A percentile compares a stretch with the other conserved stretches of the same genome.
phyloP scores from a whole-genome alignment of 2,797 vertebrate genomes.

The Bovichtus diacanthus region DNA sequence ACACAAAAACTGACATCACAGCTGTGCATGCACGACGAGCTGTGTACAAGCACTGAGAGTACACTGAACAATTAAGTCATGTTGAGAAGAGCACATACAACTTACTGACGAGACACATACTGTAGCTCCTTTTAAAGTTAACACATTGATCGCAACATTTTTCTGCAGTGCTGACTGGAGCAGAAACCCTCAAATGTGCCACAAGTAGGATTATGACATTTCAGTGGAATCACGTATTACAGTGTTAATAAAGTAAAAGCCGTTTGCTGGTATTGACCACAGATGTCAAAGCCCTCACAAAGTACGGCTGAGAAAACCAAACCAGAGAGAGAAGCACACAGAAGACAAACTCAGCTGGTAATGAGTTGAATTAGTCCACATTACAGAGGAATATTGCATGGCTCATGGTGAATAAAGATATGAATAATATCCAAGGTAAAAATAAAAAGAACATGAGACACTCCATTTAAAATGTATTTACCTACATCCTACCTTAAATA shows the following conservation, averaged over 20 bases:
- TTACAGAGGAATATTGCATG: constrained; percentile 33
- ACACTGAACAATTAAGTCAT: constrained; percentile 55
- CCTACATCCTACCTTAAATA: not conserved
- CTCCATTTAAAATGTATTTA: not conserved
- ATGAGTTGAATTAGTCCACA: constrained; percentile 25
- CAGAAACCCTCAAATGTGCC: not conserved
- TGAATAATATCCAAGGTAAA: not conserved
- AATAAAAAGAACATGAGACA: not conserved
- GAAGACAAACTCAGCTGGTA: constrained; percentile 16
- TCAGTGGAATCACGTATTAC: not conserved
- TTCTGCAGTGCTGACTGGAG: constrained; percentile 9
- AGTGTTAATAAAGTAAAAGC: constrained; percentile 30
- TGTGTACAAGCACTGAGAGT: constrained; percentile 56
- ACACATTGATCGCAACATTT: constrained; percentile 29
- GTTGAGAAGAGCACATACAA: constrained; percentile 30
- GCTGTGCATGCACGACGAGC: constrained; percentile 78
- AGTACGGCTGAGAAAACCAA: not conserved
- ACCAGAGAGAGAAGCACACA: constrained; percentile 15
- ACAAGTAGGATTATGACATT: not conserved
- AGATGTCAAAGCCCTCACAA: constrained; percentile 32
- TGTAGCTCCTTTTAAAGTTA: constrained; percentile 13
- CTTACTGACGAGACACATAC: constrained; percentile 9
- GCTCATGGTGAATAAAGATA: constrained; percentile 46
- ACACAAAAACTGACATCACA: constrained; percentile 78
- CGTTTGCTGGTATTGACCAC: constrained; percentile 21